These are phyloP conservation scores for Leptocoma aspasia DNA, from an alignment of 2,113 vertebrate genomes.

Conservation along the genomic window DNA sequence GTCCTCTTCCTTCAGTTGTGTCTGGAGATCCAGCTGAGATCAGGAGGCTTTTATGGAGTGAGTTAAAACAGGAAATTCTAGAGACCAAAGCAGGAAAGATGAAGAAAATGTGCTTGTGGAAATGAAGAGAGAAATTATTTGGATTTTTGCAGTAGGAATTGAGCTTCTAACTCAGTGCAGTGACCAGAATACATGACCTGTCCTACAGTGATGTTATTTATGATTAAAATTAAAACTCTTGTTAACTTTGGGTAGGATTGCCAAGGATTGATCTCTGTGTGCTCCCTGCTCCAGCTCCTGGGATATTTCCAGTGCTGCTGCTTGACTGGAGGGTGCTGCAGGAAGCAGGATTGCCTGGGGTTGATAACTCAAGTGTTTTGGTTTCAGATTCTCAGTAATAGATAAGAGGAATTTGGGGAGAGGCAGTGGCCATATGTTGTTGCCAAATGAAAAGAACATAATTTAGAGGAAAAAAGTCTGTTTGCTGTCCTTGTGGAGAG, in stretches of 20 bases:
- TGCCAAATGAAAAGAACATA: constrained; percentile 37
- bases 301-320: not conserved
- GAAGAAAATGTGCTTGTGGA: not conserved
- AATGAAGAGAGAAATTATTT: rapidly evolving
- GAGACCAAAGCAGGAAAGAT: not conserved
- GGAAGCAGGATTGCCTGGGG: not conserved
- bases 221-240: not conserved
- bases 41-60: not conserved
- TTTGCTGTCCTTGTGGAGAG: constrained; percentile 31
- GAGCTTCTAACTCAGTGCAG: not conserved
- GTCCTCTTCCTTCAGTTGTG: not conserved
- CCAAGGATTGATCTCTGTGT: not conserved
- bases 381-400: not conserved
- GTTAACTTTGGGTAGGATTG: not conserved
- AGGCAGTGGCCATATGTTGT: constrained; percentile 45
- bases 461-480: constrained; percentile 37
- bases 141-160: not conserved
- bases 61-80: not conserved
- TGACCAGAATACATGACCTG: not conserved
- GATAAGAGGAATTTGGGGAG: not conserved
- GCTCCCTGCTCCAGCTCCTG: not conserved
- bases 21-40: not conserved
- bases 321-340: not conserved
- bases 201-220: not conserved
- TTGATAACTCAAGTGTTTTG: not conserved